Percentiles rank a stretch among this genome's conserved stretches.
These are phyloP conservation scores for Epinephelus malabaricus DNA, from an alignment of 2,797 vertebrate genomes.

Conservation along the genomic window DNA sequence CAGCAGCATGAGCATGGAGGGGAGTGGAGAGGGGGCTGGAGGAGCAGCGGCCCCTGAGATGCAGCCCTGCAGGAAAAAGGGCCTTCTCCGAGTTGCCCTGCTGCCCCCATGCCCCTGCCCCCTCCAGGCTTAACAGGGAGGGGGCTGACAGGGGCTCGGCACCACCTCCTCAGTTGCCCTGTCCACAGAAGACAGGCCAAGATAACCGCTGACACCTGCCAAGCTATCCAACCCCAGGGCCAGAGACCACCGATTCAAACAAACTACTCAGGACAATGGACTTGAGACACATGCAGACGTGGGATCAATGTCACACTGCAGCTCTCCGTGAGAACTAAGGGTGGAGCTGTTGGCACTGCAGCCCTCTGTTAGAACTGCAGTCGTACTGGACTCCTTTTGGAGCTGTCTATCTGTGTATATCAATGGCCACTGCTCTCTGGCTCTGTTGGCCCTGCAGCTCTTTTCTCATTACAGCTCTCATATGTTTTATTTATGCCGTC, in stretches of 20 bases:
- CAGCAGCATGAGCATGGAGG: conserved; percentile 68
- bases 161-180: conserved; percentile 72
- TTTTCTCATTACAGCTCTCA: conserved; percentile 85
- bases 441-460: conserved; percentile 75
- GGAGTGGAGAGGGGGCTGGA: conserved; percentile 53
- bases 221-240: conserved; percentile 71
- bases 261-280: conserved; percentile 73
- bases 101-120: conserved; percentile 64
- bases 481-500: conserved; percentile 89
- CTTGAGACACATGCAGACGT: conserved; percentile 53
- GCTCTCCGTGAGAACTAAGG: conserved; percentile 52
- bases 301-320: conserved; percentile 63
- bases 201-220: conserved; percentile 85
- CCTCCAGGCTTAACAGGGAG: conserved; percentile 76
- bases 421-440: conserved; percentile 62
- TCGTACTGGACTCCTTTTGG: conserved; percentile 30
- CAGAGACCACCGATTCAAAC: conserved; percentile 60
- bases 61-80: conserved; percentile 66
- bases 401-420: conserved; percentile 56
- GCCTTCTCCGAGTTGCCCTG: conserved; percentile 67
- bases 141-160: conserved; percentile 75
- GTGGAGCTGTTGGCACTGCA: conserved; percentile 64
- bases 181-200: conserved; percentile 76
- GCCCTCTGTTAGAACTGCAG: conserved; percentile 24
- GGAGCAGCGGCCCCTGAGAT: conserved; percentile 66